Conservation (phyloP, 2,888 invertebrate genomes). For the Alviniconcha strummeri region DNA sequence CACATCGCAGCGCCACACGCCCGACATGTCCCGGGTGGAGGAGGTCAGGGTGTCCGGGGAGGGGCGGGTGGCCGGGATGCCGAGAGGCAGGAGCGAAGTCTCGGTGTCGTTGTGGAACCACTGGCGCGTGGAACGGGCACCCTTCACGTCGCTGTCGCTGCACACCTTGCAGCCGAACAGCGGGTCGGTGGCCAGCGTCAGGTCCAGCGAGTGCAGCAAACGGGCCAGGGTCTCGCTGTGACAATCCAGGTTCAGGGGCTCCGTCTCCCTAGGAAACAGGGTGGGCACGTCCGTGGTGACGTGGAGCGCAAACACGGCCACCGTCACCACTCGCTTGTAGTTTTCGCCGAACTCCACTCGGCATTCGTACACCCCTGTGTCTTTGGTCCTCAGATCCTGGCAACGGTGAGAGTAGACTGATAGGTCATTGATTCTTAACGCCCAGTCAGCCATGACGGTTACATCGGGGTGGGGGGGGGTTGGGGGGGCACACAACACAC, state of each 20-base stretch:
- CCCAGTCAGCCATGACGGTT: too few relatives aligned
- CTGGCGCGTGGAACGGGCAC: not conserved
- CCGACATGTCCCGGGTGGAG: constrained; percentile 4
- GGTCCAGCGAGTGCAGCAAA: not conserved
- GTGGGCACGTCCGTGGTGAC: constrained; percentile 18
- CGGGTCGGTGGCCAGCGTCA: not conserved
- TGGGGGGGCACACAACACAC: constrained; percentile 36
- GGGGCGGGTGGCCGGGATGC: not conserved
- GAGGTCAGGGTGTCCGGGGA: not conserved
- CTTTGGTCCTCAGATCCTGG: not conserved
- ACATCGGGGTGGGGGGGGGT: too few relatives aligned
- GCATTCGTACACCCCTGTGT: constrained; percentile 32
- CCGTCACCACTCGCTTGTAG: not conserved
- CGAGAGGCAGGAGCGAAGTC: not conserved
- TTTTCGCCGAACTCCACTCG: not conserved
- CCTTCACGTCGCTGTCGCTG: not conserved
- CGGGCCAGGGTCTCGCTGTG: constrained; percentile 13
- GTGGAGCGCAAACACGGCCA: constrained; percentile 20
- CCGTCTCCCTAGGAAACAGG: not conserved
- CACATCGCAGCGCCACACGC: constrained; percentile 21
- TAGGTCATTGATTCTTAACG: not conserved
- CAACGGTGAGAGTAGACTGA: not conserved
- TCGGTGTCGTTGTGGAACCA: constrained; percentile 18
- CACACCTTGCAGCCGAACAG: not conserved
- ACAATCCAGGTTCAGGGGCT: constrained; percentile 15